These are phyloP conservation scores for Cassiopea andromeda DNA, from an alignment of 30 jellyfish, hydroid and myxozoan genomes.

Conservation along the genomic window DNA sequence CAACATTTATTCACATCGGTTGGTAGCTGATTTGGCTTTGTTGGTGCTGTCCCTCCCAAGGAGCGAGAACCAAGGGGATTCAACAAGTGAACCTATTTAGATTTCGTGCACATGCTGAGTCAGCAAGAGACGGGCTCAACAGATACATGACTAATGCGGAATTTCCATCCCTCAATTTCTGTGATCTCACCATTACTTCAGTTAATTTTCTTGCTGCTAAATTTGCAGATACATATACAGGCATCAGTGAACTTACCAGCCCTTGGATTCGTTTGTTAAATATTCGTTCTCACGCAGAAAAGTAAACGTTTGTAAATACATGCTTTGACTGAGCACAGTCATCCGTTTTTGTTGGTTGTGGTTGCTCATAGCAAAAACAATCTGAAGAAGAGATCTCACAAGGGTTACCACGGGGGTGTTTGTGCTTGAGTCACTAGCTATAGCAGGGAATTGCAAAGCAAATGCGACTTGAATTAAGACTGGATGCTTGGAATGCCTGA, in stretches of 20 bases:
- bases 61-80: not conserved
- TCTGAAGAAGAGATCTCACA: not conserved
- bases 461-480: not conserved
- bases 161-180: no score
- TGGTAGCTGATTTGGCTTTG: not conserved
- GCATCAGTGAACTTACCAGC: no score
- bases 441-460: not conserved
- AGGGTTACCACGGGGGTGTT: not conserved
- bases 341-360: not conserved
- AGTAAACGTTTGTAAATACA: not conserved
- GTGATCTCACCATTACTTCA: no score
- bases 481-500: not conserved
- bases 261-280: no score
- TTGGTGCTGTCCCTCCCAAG: not conserved
- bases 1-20: not conserved
- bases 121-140: no score
- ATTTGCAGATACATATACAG: no score
- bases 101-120: no score
- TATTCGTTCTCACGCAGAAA: no score
- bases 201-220: no score
- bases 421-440: not conserved
- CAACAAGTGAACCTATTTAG: no score
- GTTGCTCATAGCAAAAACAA: not conserved
- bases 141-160: no score
- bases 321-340: not conserved